Conservation (phyloP, 1,140 invertebrate genomes). For the Hydropsyche tenuis region DNA sequence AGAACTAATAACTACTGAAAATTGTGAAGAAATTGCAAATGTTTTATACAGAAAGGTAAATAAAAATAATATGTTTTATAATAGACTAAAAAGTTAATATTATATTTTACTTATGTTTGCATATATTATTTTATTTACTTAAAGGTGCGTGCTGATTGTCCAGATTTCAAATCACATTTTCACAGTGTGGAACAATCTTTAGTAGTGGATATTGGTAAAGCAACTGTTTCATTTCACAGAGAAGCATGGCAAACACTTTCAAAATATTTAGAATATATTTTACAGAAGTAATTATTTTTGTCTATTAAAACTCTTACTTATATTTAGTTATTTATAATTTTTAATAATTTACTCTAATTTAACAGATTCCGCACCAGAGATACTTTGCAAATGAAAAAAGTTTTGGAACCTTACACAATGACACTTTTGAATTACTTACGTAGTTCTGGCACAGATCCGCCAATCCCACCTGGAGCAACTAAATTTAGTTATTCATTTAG, state of each 20-base stretch:
- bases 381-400: slow-evolving; percentile 54
- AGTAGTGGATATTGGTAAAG: slow-evolving; percentile 71
- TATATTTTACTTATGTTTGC: not conserved
- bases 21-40: slow-evolving; percentile 70
- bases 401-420: slow-evolving; percentile 53
- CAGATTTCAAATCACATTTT: slow-evolving; percentile 82
- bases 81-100: not conserved
- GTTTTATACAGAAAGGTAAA: slow-evolving; percentile 78
- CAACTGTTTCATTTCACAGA: slow-evolving; percentile 74
- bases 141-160: slow-evolving; percentile 79
- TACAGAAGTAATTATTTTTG: slow-evolving; percentile 55
- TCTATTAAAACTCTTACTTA: too few species aligned
- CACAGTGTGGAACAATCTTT: slow-evolving; percentile 81
- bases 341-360: slow-evolving; percentile 42
- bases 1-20: slow-evolving; percentile 72
- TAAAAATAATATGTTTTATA: not conserved
- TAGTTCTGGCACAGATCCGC: slow-evolving; percentile 64
- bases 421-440: slow-evolving; percentile 51
- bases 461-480: slow-evolving; percentile 76
- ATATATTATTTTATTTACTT: slow-evolving; percentile 33
- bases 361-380: slow-evolving; percentile 61
- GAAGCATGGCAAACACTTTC: slow-evolving; percentile 75
- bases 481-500: slow-evolving; percentile 78
- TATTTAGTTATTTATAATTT: too few species aligned
- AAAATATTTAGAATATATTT: slow-evolving; percentile 65